Percentiles rank a stretch among this genome's conserved stretches.
phyloP scores from a whole-genome alignment of 2,797 vertebrate species.

The Adelosebastes latens region DNA sequence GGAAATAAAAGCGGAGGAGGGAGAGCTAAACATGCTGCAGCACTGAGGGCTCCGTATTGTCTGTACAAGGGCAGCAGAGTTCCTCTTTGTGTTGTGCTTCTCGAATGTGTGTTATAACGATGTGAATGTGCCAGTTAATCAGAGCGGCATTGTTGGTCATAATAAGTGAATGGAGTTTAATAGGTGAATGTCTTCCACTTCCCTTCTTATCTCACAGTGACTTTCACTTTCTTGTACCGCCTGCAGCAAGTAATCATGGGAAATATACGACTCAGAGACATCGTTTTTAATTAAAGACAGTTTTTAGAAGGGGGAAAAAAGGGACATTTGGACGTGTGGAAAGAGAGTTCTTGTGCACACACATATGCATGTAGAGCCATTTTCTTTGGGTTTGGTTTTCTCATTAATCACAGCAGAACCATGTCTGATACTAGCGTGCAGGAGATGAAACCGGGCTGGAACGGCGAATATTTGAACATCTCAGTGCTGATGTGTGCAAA shows the following conservation, averaged over 20 bases:
- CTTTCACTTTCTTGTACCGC: slow-evolving; percentile 55
- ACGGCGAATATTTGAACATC: slow-evolving; percentile 75
- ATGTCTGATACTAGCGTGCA: slow-evolving; percentile 53
- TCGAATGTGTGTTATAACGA: slow-evolving; percentile 41
- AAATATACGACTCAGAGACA: slow-evolving; percentile 49
- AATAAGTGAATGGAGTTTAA: slow-evolving; percentile 66
- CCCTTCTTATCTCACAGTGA: slow-evolving; percentile 59
- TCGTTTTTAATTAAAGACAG: slow-evolving; percentile 64
- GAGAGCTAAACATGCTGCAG: slow-evolving; percentile 15
- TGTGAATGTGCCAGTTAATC: slow-evolving; percentile 56
- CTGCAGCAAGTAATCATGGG: slow-evolving; percentile 69
- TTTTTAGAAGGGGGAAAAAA: slow-evolving; percentile 11
- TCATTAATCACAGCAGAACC: slow-evolving; percentile 71
- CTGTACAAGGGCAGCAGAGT: slow-evolving; percentile 55
- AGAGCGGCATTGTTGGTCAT: slow-evolving; percentile 57
- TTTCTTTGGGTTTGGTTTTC: slow-evolving; percentile 52
- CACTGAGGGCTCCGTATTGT: slow-evolving; percentile 45
- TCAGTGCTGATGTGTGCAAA: slow-evolving; percentile 71
- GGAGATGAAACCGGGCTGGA: slow-evolving; percentile 58
- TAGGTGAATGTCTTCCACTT: slow-evolving; percentile 53
- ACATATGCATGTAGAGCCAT: background rate
- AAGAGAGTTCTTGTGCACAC: background rate
- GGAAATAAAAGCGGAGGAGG: slow-evolving; percentile 51
- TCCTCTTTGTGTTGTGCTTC: slow-evolving; percentile 41
- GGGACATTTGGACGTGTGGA: slow-evolving; percentile 1